Evolutionary conservation across 2,888 invertebrate species (phyloP).

Genomic region (Andrena dorsata): DNA sequence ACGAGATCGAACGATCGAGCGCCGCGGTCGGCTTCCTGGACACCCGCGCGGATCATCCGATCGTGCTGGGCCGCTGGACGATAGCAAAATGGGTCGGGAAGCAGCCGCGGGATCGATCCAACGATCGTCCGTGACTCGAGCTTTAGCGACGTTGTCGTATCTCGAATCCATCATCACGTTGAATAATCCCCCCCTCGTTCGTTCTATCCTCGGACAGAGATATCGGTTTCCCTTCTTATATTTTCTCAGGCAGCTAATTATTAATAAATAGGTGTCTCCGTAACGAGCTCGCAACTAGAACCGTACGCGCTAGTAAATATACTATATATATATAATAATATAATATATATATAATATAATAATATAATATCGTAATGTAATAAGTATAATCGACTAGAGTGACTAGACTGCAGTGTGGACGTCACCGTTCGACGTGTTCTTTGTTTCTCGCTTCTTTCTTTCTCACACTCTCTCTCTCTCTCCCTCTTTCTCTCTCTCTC

Average conservation of each 20-base stretch:
- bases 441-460: slow-evolving; percentile 22
- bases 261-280: slow-evolving; percentile 72
- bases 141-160: slow-evolving; percentile 21
- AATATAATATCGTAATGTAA: slow-evolving; percentile 77
- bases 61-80: background rate
- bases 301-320: slow-evolving; percentile 75
- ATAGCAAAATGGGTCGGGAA: slow-evolving; percentile 11
- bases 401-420: slow-evolving; percentile 84
- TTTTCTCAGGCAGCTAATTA: slow-evolving; percentile 75
- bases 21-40: slow-evolving; percentile 16
- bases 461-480: too few species aligned
- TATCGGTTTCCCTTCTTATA: slow-evolving; percentile 14
- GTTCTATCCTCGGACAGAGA: slow-evolving; percentile 24
- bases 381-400: slow-evolving; percentile 82
- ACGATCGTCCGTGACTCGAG: slow-evolving; percentile 10
- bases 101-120: slow-evolving; percentile 27
- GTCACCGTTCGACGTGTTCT: slow-evolving; percentile 79
- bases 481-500: too few species aligned
- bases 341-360: slow-evolving; percentile 71
- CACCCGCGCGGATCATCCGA: background rate
- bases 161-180: slow-evolving; percentile 29
- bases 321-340: slow-evolving; percentile 74
- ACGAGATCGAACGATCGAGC: slow-evolving; percentile 8
- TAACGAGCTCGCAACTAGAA: slow-evolving; percentile 80
- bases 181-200: slow-evolving; percentile 34